phyloP scores from a whole-genome alignment of 2,888 invertebrate species.

The Nymphalis urticae region DNA sequence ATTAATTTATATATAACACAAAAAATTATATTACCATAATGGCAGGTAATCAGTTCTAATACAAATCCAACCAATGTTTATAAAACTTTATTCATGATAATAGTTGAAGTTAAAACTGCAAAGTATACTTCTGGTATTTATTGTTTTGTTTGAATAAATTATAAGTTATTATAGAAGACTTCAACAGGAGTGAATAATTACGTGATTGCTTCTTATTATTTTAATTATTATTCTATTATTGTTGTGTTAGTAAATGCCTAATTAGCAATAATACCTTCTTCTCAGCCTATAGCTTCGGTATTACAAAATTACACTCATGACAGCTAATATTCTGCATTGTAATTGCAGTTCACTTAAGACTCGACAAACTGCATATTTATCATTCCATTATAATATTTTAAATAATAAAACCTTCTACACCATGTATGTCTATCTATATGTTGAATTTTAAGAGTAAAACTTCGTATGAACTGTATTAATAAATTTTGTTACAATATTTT shows the following conservation, averaged over 20 bases:
- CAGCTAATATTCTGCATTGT: slow-evolving; percentile 19
- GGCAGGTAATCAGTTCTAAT: background rate
- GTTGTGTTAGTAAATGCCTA: background rate
- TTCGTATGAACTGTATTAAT: no score
- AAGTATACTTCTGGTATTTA: background rate
- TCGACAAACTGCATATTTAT: background rate
- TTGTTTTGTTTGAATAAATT: slow-evolving; percentile 1
- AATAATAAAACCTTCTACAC: background rate
- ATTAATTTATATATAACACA: background rate
- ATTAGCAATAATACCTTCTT: background rate
- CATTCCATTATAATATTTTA: no score
- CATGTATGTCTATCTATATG: no score
- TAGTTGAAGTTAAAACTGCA: no score
- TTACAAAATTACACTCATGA: slow-evolving; percentile 21
- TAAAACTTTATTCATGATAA: background rate
- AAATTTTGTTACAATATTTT: no score
- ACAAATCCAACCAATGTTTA: background rate
- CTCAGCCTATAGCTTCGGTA: background rate
- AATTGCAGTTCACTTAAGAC: slow-evolving; percentile 18
- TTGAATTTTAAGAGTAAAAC: no score
- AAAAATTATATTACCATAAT: background rate
- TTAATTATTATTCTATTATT: background rate
- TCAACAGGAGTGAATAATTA: background rate
- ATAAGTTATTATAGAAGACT: background rate
- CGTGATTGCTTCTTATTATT: background rate